Base-by-base conservation (phyloP, 2,888 invertebrate species). In the Laspeyria flexula region DNA sequence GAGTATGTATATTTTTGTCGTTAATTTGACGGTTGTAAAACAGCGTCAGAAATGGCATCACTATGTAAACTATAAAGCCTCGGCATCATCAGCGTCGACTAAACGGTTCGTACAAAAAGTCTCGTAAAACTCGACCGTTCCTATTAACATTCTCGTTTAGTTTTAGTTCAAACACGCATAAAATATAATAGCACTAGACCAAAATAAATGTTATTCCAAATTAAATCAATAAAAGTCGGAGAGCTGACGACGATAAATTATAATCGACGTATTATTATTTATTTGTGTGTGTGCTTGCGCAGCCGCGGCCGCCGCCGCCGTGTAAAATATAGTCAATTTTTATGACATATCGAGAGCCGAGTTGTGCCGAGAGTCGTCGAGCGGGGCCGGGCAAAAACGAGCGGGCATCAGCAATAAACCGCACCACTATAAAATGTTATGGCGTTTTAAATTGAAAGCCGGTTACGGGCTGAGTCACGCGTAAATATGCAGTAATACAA, bases 401-500 rank as follows among this genome's bases (percentile, higher is more conserved):
- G 44, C 39, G 54, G 45, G 16, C 47, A 62, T 52, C 67, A 41
- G 64, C 37, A 56, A 62, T 62, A 62, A 56, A 63, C 60, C 54
- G 51, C 49, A 35, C 33, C 42, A 55, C 49, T 60, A 52, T 64
- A 59, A 64, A 57, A 70, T 50, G 49, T 57, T 58, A 58, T 60
- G 52, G 64, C 56, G 44, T 47, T 56, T 62, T 55, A 50, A 58
- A 66, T 58, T 64, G 57, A 55, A 59, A 66, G 62, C 72, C 70
- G 67, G 71, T 67, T 61, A 66, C 44, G 44, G 46, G 27, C 54
- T 35, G 44, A 52, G 35, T 44, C 56, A 37, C 40, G 25, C 25
- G 43, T 25, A 15, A 43, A 43, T 43, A 29, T 43, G 25, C 52
- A 38, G 46, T 43, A 43, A 53, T 47, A 52, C 51, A 37, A 52